Percentiles rank a stretch among this genome's conserved stretches.
Conservation (phyloP, 2,888 invertebrate species). For the Torymus texanus region DNA sequence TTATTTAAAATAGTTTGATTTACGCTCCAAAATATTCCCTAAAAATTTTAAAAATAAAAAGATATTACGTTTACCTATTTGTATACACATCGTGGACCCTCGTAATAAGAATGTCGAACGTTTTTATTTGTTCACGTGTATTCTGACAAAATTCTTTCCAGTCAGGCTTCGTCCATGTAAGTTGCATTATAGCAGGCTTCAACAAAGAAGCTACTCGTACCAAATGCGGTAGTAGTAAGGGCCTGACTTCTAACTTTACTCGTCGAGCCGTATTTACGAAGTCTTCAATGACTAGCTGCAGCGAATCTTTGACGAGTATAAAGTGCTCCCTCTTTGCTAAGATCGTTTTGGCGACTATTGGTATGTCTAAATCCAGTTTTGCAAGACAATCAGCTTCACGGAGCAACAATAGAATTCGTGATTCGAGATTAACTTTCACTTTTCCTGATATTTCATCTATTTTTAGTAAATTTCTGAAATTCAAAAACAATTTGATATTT, state of each 20-base stretch:
- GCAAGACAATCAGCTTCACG: slow-evolving; percentile 90
- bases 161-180: slow-evolving; percentile 91
- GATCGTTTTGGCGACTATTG: slow-evolving; percentile 87
- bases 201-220: slow-evolving; percentile 88
- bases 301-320: slow-evolving; percentile 84
- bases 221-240: slow-evolving; percentile 91
- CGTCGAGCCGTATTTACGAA: slow-evolving; percentile 83
- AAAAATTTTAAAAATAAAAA: too few relatives aligned
- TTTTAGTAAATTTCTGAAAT: slow-evolving; percentile 78
- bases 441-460: slow-evolving; percentile 81
- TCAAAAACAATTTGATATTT: neutral
- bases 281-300: slow-evolving; percentile 87
- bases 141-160: slow-evolving; percentile 87
- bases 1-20: too few relatives aligned
- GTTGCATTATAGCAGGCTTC: slow-evolving; percentile 86
- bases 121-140: slow-evolving; percentile 86
- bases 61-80: slow-evolving; percentile 75
- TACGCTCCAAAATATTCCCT: too few relatives aligned
- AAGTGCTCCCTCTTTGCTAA: slow-evolving; percentile 88
- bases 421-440: slow-evolving; percentile 86
- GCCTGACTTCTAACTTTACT: slow-evolving; percentile 92
- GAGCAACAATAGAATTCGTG: slow-evolving; percentile 84
- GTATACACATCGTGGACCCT: slow-evolving; percentile 93
- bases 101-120: slow-evolving; percentile 85
- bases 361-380: slow-evolving; percentile 88